Conservation (phyloP, 2,113 vertebrate species). For the Rhinichthys klamathensis region DNA sequence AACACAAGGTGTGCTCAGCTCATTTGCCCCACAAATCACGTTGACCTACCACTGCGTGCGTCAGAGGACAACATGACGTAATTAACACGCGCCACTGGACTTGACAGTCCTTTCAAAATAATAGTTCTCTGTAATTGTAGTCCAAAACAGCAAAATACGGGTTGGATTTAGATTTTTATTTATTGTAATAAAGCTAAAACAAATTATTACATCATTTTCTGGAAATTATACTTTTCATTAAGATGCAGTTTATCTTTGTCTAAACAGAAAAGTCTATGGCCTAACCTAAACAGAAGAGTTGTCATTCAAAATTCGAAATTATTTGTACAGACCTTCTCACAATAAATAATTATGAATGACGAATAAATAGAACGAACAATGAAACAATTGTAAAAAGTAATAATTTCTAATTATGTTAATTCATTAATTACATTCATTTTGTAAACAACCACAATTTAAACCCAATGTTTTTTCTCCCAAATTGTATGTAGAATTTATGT, state of each 20-base stretch:
- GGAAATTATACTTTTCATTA: neutral
- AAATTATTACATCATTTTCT: neutral
- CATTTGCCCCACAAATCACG: neutral
- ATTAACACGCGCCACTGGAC: neutral
- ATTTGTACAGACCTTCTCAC: neutral
- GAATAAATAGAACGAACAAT: no score
- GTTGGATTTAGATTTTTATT: neutral
- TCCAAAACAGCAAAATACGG: neutral
- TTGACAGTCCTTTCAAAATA: constrained; percentile 27
- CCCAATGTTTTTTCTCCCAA: no score
- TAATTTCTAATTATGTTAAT: no score
- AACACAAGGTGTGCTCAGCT: neutral
- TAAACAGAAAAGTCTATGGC: neutral
- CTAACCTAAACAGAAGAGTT: neutral
- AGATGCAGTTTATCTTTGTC: neutral
- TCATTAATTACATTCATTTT: no score
- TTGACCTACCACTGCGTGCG: constrained; percentile 43
- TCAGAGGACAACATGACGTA: constrained; percentile 38
- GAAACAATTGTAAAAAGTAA: no score
- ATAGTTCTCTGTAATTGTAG: neutral
- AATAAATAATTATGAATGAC: neutral
- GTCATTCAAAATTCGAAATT: neutral
- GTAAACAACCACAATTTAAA: no score
- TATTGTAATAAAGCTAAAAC: neutral
- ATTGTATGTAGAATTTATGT: no score